Conservation (phyloP, 64 coral and sea anemone species). For the Actinia equina region DNA sequence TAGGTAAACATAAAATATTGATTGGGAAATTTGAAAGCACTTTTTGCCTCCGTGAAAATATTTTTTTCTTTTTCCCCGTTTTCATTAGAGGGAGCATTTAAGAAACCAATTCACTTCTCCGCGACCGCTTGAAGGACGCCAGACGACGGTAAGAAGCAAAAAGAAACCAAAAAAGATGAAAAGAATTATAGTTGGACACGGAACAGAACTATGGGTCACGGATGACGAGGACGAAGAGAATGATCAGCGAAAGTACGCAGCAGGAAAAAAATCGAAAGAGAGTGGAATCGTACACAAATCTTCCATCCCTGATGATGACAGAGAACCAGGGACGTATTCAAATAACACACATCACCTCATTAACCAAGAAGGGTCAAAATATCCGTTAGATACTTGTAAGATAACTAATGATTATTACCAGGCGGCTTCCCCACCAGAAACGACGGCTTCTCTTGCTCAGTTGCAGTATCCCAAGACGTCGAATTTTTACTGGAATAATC, state of each 20-base stretch:
- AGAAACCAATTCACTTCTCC: constrained; percentile 60
- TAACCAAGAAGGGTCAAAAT: background rate
- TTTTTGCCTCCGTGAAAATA: background rate
- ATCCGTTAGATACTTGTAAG: background rate
- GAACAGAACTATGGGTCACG: constrained; percentile 58
- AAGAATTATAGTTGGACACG: constrained; percentile 25
- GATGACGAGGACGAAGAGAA: constrained; percentile 68
- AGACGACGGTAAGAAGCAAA: constrained; percentile 60
- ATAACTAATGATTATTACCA: background rate
- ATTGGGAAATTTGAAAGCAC: background rate
- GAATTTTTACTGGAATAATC: background rate
- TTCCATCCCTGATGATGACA: background rate
- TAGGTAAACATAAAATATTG: too few relatives aligned
- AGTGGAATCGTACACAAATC: background rate
- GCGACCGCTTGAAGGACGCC: constrained; percentile 64
- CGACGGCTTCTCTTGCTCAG: background rate
- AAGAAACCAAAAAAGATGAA: constrained; percentile 63
- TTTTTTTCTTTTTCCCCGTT: background rate
- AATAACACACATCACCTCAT: constrained; percentile 19
- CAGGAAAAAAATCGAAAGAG: background rate
- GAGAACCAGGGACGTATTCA: constrained; percentile 21
- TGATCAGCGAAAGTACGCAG: background rate
- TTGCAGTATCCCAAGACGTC: background rate
- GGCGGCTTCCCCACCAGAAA: background rate
- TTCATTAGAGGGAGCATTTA: constrained; percentile 70